Evolutionary conservation across 2,113 vertebrate genomes (phyloP).

Genomic region (Sapayoa aenigma): DNA sequence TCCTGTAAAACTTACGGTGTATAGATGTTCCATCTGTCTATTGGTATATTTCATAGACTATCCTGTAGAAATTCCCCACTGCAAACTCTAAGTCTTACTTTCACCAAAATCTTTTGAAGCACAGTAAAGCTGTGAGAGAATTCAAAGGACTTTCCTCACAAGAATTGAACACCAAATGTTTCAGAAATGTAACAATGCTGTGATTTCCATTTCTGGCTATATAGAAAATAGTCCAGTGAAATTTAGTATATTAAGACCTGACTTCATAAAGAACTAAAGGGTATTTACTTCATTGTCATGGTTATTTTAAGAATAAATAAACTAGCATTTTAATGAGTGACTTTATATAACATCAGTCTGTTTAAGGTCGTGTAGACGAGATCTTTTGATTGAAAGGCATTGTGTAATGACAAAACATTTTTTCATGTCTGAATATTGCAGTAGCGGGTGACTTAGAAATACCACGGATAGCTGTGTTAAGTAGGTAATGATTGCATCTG

Average conservation of each 20-base stretch:
- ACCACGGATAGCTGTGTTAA: constrained; percentile 19
- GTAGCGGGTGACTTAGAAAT: constrained; percentile 42
- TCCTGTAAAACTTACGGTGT: not conserved
- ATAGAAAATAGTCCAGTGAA: not conserved
- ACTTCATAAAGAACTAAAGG: not conserved
- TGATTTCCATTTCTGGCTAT: not conserved
- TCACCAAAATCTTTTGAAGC: not conserved
- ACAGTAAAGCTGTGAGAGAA: not conserved
- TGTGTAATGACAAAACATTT: constrained; percentile 48
- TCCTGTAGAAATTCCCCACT: not conserved
- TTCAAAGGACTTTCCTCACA: not conserved
- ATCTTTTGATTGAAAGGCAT: constrained; percentile 16
- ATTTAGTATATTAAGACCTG: not conserved
- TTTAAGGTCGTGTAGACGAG: constrained; percentile 8
- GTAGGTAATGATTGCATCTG: constrained; percentile 40
- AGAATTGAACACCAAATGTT: not conserved
- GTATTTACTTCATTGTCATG: not conserved
- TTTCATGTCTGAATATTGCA: constrained; percentile 35
- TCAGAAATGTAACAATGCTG: not conserved
- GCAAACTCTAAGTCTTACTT: not conserved
- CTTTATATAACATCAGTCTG: constrained; percentile 23
- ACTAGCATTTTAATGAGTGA: not conserved
- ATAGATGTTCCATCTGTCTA: not conserved
- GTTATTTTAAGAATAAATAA: constrained; percentile 12
- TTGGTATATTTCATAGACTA: not conserved